A percentile compares a stretch with the other conserved stretches of the same genome.
These are phyloP conservation scores for Oscheius sp. DNA, from an alignment of 1,140 invertebrate genomes.

Conservation along the genomic window DNA sequence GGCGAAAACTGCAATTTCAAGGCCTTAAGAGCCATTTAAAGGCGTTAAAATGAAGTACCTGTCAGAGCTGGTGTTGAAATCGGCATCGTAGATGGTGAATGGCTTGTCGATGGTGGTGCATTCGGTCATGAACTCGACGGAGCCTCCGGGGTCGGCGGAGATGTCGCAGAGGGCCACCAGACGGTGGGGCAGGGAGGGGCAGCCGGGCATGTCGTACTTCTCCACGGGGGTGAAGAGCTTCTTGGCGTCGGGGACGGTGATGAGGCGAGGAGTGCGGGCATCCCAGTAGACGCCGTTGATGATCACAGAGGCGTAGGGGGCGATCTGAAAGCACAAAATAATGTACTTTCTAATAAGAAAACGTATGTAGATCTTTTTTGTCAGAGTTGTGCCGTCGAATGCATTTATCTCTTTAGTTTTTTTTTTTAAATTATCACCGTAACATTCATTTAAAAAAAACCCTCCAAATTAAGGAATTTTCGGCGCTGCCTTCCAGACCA, in stretches of 20 bases:
- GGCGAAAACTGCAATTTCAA: too few species aligned
- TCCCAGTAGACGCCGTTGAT: constrained; percentile 99
- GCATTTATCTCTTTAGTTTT: too few species aligned
- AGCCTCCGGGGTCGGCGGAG: constrained; percentile 95
- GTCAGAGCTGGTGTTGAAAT: constrained; percentile 91
- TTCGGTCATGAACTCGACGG: constrained; percentile 99
- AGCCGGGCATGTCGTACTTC: constrained; percentile 74
- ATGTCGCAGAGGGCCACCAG: constrained; percentile 87
- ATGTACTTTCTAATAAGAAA: too few species aligned
- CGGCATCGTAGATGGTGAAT: constrained; percentile 96
- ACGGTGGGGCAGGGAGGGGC: constrained; percentile 75
- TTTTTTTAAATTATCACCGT: too few species aligned
- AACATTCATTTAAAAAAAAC: too few species aligned
- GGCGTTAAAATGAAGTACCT: constrained; percentile 65
- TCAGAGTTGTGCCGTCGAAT: too few species aligned
- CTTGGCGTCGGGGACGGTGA: constrained; percentile 97
- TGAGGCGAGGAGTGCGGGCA: constrained; percentile 85
- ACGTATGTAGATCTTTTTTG: too few species aligned
- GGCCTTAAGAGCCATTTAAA: too few species aligned
- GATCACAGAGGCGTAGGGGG: constrained; percentile 92
- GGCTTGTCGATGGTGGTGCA: constrained; percentile 98
- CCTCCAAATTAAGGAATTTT: too few species aligned
- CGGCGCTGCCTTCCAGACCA: too few species aligned
- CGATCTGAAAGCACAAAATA: constrained; percentile 79
- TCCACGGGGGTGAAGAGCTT: constrained; percentile 70